These are phyloP conservation scores for Pagrus major DNA, from an alignment of 2,113 vertebrate genomes.

Conservation along the genomic window DNA sequence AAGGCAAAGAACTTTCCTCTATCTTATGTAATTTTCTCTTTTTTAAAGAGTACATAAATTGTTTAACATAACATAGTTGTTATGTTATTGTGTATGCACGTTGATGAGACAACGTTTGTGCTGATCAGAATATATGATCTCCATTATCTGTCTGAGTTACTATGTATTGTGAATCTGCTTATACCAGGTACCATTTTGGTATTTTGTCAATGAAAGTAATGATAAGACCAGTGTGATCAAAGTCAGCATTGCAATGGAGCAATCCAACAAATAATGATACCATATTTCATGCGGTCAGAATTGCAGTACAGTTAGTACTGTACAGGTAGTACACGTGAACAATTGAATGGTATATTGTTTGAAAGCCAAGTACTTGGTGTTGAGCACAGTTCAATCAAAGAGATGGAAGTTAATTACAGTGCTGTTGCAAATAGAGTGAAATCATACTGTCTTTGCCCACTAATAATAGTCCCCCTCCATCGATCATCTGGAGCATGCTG, in stretches of 20 bases:
- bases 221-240: not conserved
- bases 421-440: not conserved
- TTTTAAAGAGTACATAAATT: not conserved
- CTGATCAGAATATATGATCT: not conserved
- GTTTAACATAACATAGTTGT: not conserved
- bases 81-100: not conserved
- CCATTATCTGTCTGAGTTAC: not conserved
- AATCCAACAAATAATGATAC: too few species aligned
- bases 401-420: not conserved
- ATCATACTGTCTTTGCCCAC: not conserved
- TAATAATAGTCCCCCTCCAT: slow-evolving; percentile 28
- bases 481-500: slow-evolving; percentile 4
- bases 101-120: not conserved
- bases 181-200: not conserved
- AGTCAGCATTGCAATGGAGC: not conserved
- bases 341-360: not conserved
- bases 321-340: not conserved
- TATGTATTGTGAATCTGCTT: not conserved
- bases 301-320: not conserved
- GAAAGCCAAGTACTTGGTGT: not conserved
- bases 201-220: not conserved
- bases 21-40: not conserved
- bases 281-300: not conserved
- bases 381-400: not conserved
- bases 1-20: slow-evolving; percentile 28